phyloP scores from a whole-genome alignment of 1,140 invertebrate genomes.

The Amyelois transitella region DNA sequence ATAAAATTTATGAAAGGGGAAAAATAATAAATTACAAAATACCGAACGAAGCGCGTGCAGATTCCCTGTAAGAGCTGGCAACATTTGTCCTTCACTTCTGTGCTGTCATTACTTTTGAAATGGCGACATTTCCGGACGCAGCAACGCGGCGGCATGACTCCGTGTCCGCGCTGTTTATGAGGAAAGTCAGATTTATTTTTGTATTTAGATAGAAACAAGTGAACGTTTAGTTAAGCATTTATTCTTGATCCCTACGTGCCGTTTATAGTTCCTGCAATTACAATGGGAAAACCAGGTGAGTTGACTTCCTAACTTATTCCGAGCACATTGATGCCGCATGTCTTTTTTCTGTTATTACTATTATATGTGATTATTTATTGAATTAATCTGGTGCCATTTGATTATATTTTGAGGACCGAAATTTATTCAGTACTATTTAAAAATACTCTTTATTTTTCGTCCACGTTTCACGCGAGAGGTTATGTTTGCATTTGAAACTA shows the following conservation, averaged over 20 bases:
- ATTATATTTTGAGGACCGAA: slow-evolving; percentile 1
- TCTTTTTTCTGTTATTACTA: too few species aligned
- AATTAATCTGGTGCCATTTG: too few species aligned
- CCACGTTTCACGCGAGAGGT: not conserved
- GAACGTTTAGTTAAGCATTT: slow-evolving; percentile 15
- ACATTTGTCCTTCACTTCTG: not conserved
- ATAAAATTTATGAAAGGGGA: too few species aligned
- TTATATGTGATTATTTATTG: too few species aligned
- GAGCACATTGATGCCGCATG: slow-evolving; percentile 28
- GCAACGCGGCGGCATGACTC: slow-evolving; percentile 43
- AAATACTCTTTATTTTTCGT: not conserved
- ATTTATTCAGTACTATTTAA: not conserved
- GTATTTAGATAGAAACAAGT: slow-evolving; percentile 49
- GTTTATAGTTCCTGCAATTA: slow-evolving; percentile 6
- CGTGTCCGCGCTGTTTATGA: slow-evolving; percentile 34
- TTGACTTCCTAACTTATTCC: slow-evolving; percentile 4
- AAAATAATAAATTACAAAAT: too few species aligned
- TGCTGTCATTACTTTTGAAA: slow-evolving; percentile 27
- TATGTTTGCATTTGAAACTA: not conserved
- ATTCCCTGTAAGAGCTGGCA: slow-evolving; percentile 4
- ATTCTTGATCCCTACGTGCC: slow-evolving; percentile 5
- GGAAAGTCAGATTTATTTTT: slow-evolving; percentile 43
- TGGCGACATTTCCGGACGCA: slow-evolving; percentile 53
- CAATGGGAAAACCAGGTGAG: slow-evolving; percentile 65
- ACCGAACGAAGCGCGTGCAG: too few species aligned